Conservation (phyloP, 2,113 vertebrate species). For the Oreocharis arfaki region DNA sequence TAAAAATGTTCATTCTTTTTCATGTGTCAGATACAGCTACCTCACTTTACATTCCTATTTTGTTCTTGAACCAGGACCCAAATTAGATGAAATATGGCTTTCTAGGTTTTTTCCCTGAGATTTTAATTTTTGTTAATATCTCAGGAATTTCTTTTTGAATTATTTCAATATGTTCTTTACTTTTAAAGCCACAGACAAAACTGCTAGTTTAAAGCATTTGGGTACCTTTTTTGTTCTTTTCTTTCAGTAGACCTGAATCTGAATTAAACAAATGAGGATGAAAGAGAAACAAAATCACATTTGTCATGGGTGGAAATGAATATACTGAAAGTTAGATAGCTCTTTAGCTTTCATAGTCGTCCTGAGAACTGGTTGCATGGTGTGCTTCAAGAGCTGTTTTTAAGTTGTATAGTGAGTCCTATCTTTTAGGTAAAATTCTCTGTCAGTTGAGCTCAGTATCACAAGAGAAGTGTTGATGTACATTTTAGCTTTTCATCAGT, state of each 20-base stretch:
- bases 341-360: background rate
- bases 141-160: background rate
- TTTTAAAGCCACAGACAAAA: background rate
- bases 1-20: background rate
- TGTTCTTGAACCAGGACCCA: background rate
- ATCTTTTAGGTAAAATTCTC: background rate
- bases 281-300: constrained; percentile 3
- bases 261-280: background rate
- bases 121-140: background rate
- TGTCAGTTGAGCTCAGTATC: background rate
- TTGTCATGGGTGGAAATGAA: background rate
- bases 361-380: background rate
- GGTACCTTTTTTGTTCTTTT: background rate
- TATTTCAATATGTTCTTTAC: background rate
- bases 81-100: background rate
- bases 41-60: background rate
- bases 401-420: background rate
- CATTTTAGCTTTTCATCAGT: constrained; percentile 11
- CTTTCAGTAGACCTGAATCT: background rate
- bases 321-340: background rate
- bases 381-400: background rate
- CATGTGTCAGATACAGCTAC: background rate
- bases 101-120: background rate
- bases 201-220: background rate
- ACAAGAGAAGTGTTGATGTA: background rate